These are phyloP conservation scores for Hemibagrus wyckioides DNA, from an alignment of 2,113 vertebrate genomes.

Conservation along the genomic window DNA sequence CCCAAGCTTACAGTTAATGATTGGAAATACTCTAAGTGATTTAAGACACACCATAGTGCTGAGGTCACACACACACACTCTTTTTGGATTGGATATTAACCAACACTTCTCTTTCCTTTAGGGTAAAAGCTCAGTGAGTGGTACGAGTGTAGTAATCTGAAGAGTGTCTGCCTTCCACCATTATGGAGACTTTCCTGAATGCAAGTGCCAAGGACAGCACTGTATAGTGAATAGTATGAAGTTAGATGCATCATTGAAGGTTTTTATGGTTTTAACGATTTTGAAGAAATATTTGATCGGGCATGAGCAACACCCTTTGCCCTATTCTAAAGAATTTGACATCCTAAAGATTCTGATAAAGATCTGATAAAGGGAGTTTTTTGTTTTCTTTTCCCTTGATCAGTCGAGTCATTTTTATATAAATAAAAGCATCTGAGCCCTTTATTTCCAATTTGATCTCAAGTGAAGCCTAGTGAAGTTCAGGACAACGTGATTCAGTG, in stretches of 20 bases:
- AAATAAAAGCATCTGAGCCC: background rate
- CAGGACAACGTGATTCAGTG: background rate
- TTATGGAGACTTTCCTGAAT: background rate
- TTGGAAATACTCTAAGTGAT: background rate
- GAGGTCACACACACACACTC: background rate
- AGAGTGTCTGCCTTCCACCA: background rate
- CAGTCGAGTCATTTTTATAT: background rate
- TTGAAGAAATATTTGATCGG: background rate
- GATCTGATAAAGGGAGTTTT: background rate
- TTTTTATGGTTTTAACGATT: background rate
- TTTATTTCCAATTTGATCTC: background rate
- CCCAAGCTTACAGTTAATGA: background rate
- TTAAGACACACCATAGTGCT: background rate
- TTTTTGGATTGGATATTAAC: constrained; percentile 7
- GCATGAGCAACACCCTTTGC: background rate
- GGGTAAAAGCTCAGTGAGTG: constrained; percentile 86
- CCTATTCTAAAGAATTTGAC: background rate
- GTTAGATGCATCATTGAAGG: background rate
- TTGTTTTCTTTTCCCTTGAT: background rate
- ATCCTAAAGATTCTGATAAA: background rate
- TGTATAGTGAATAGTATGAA: background rate
- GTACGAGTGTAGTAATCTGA: constrained; percentile 87
- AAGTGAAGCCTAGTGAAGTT: background rate
- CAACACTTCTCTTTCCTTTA: constrained; percentile 67
- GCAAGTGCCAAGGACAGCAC: constrained; percentile 1